phyloP scores from a whole-genome alignment of 2,113 vertebrate genomes.

The Myrmophylax atrothorax region DNA sequence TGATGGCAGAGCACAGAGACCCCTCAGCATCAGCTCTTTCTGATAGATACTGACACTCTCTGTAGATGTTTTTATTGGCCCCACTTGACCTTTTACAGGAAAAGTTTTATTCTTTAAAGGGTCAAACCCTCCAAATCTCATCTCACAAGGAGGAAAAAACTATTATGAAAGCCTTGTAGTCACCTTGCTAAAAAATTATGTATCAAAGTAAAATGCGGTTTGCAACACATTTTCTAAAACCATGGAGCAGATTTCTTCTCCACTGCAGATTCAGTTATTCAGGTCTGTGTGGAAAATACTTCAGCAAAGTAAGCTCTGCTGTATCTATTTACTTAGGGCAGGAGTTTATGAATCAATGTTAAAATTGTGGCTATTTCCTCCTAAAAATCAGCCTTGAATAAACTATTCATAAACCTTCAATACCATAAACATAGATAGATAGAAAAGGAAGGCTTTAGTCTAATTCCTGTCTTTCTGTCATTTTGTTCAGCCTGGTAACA shows the following conservation, averaged over 20 bases:
- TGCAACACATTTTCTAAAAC: background rate
- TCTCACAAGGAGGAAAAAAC: background rate
- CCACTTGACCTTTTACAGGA: background rate
- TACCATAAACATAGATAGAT: background rate
- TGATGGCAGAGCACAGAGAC: background rate
- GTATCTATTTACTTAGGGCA: background rate
- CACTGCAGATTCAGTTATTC: background rate
- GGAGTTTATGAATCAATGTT: background rate
- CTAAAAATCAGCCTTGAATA: background rate
- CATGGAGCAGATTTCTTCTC: background rate
- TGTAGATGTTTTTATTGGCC: background rate
- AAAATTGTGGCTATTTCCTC: background rate
- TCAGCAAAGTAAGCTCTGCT: background rate
- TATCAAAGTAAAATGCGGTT: background rate
- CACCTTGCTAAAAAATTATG: background rate
- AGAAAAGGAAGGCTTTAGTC: background rate
- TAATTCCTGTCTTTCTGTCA: background rate
- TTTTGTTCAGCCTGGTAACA: background rate
- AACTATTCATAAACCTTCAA: background rate
- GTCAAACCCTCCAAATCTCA: background rate
- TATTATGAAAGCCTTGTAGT: background rate
- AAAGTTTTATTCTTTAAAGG: background rate
- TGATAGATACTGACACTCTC: background rate
- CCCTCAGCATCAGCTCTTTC: background rate
- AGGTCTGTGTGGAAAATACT: background rate